Percentiles rank a stretch among this genome's conserved stretches.
These are phyloP conservation scores for Champsocephalus gunnari DNA, from an alignment of 2,797 vertebrate species.

Conservation along the genomic window DNA sequence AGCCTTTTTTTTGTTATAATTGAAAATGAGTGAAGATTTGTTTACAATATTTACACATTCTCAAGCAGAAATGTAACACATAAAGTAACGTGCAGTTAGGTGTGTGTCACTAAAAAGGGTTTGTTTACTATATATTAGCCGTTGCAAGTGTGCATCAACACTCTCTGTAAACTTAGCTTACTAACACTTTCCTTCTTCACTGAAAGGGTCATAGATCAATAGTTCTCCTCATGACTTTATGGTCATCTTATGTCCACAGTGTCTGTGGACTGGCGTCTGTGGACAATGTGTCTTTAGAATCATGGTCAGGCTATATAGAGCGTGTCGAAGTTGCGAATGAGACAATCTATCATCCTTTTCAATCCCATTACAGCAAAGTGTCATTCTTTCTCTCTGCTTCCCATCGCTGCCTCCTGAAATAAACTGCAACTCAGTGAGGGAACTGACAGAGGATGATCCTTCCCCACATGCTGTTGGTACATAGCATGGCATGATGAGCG, in stretches of 20 bases:
- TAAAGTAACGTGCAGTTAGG: too few species aligned
- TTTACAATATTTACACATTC: neutral
- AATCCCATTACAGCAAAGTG: conserved; percentile 65
- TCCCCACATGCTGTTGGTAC: neutral
- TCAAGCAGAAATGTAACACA: neutral
- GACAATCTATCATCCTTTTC: conserved; percentile 75
- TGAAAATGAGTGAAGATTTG: neutral
- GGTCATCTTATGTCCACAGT: conserved; percentile 34
- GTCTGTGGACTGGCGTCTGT: conserved; percentile 24
- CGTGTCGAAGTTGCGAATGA: conserved; percentile 67
- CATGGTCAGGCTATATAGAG: conserved; percentile 66
- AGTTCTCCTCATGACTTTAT: conserved; percentile 23
- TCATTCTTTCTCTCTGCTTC: conserved; percentile 58
- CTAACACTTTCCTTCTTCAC: neutral
- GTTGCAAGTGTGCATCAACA: neutral
- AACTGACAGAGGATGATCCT: conserved; percentile 33
- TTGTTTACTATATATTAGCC: neutral
- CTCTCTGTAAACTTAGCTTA: neutral
- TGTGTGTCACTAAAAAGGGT: neutral
- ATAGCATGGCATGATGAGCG: conserved; percentile 4
- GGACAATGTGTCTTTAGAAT: conserved; percentile 62
- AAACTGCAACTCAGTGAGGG: conserved; percentile 39
- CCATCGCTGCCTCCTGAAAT: conserved; percentile 49
- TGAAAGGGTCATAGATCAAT: conserved; percentile 26
- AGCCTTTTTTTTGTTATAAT: neutral